Percentiles rank a stretch among this genome's conserved stretches.
These are phyloP conservation scores for Rhagologus leucostigma DNA, from an alignment of 2,113 vertebrate genomes.

Conservation along the genomic window DNA sequence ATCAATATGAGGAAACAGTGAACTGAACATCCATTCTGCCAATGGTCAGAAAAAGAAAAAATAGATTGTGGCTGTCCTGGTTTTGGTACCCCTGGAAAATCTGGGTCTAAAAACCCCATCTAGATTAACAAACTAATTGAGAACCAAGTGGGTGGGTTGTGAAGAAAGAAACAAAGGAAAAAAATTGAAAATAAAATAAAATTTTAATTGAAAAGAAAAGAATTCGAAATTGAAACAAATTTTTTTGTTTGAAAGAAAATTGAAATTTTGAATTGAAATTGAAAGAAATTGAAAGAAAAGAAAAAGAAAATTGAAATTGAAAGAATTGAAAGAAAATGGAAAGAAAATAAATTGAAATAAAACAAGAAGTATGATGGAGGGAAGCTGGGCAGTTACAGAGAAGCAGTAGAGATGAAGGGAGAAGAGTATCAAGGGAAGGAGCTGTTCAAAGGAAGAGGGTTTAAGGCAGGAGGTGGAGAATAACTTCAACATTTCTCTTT, in stretches of 20 bases:
- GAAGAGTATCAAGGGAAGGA: not conserved
- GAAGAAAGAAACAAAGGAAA: not conserved
- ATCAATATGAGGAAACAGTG: slow-evolving; percentile 1
- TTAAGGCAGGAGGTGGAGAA: not conserved
- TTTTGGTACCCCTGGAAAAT: not conserved
- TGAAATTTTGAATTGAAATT: no score
- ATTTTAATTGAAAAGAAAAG: no score
- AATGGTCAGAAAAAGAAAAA: not conserved
- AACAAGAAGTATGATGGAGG: not conserved
- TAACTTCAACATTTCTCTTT: not conserved
- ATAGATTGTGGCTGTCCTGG: not conserved
- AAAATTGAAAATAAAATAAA: not conserved
- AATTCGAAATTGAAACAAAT: no score
- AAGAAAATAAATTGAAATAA: not conserved
- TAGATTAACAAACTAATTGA: not conserved
- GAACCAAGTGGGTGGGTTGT: not conserved
- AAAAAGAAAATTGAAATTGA: not conserved
- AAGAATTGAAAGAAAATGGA: not conserved
- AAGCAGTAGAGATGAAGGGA: not conserved
- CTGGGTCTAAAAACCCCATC: not conserved
- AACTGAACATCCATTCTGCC: not conserved
- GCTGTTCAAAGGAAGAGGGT: not conserved
- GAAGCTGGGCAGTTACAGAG: not conserved
- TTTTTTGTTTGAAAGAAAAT: no score
- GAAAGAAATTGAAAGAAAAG: not conserved